Evolutionary conservation across 1,140 invertebrate species (phyloP).

Genomic region (Drosophila hydei): DNA sequence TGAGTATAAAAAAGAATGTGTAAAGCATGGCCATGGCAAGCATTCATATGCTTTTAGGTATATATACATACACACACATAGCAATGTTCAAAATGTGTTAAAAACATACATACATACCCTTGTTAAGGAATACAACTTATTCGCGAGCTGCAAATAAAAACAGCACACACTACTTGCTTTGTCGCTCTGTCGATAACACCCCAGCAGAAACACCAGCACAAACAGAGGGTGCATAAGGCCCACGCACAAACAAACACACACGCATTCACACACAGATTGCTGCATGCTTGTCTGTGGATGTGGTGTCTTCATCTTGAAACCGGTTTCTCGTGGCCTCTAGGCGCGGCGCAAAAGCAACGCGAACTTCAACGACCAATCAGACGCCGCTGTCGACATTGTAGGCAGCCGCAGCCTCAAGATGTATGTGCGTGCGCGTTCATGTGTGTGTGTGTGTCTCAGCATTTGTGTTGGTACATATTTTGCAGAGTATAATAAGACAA

Average conservation of each 20-base stretch:
- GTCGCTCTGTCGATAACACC: not conserved
- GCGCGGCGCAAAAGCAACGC: conserved; percentile 41
- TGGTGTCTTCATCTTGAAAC: conserved; percentile 16
- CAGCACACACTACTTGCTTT: not conserved
- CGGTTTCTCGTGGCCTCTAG: conserved; percentile 13
- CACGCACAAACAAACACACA: not conserved
- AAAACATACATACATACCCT: no score
- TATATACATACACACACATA: not conserved
- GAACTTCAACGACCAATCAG: conserved; percentile 60
- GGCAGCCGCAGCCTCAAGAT: conserved; percentile 12
- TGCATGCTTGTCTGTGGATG: not conserved
- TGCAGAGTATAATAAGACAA: conserved; percentile 46
- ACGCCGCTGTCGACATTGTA: conserved; percentile 44
- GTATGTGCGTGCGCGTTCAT: conserved; percentile 5
- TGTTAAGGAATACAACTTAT: not conserved
- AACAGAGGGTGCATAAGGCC: not conserved
- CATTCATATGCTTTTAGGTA: no score
- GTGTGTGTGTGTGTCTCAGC: not conserved
- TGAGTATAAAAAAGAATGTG: no score
- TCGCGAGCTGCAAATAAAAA: conserved; percentile 1
- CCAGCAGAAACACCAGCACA: not conserved
- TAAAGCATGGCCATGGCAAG: no score
- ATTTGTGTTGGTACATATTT: conserved; percentile 20
- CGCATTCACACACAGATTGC: not conserved
- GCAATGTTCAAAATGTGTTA: no score